Percentiles rank a stretch among this genome's conserved stretches.
Conservation (phyloP, 1,140 invertebrate genomes). For the Drosophila pruinosa region DNA sequence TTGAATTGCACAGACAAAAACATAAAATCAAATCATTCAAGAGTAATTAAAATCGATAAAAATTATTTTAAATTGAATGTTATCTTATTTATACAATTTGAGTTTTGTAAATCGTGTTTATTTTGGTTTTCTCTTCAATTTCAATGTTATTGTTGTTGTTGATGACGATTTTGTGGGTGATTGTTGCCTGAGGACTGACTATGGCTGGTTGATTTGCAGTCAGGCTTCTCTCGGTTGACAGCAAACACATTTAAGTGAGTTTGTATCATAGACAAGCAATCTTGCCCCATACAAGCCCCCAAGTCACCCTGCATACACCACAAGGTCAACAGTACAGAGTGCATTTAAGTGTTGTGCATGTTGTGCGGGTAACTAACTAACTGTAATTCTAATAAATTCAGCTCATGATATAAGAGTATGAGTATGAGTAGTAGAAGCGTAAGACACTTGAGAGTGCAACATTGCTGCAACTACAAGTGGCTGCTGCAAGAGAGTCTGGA, state of each 20-base stretch:
- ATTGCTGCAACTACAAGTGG: constrained; percentile 53
- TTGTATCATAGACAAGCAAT: constrained; percentile 19
- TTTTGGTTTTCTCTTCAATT: neutral
- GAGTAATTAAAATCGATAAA: neutral
- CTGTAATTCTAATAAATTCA: constrained; percentile 56
- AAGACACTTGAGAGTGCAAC: constrained; percentile 30
- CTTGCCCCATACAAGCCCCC: neutral
- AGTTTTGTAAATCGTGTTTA: constrained; percentile 9
- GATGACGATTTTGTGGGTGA: neutral
- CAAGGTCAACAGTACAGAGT: constrained; percentile 67
- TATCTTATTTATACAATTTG: neutral
- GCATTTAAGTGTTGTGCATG: constrained; percentile 55
- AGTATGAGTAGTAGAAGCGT: constrained; percentile 1
- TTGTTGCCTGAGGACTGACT: constrained; percentile 15
- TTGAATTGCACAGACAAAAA: neutral
- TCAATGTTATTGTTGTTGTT: neutral
- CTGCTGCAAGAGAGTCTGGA: neutral
- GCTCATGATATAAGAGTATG: constrained; percentile 38
- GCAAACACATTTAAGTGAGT: constrained; percentile 27
- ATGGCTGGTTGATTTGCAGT: constrained; percentile 4
- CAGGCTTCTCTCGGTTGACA: constrained; percentile 12
- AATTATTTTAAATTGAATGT: constrained; percentile 2
- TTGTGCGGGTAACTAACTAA: constrained; percentile 52
- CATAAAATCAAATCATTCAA: neutral
- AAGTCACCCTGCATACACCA: neutral